phyloP scores from a whole-genome alignment of 2,113 vertebrate species.

The Cynocephalus volans region DNA sequence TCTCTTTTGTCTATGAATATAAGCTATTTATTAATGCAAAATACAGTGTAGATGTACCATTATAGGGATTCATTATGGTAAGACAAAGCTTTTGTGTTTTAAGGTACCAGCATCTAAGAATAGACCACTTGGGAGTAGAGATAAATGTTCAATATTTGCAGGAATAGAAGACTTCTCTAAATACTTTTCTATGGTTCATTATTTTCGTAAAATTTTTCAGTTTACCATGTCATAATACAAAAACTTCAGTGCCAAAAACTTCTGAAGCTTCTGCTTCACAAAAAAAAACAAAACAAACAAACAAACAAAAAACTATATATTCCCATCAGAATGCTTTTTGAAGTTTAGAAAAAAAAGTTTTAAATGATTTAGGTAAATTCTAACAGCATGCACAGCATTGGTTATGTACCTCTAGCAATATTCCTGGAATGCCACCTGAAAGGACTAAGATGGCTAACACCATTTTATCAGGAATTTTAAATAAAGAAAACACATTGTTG shows the following conservation, averaged over 20 bases:
- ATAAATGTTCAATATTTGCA: neutral
- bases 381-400: neutral
- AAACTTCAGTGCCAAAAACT: neutral
- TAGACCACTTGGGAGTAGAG: neutral
- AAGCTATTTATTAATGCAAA: neutral
- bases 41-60: neutral
- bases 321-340: neutral
- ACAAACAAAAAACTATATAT: too few relatives aligned
- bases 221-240: neutral
- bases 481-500: slow-evolving; percentile 56
- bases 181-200: neutral
- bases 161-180: neutral
- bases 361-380: slow-evolving; percentile 4
- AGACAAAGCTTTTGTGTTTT: neutral
- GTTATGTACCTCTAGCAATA: neutral
- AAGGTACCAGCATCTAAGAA: neutral
- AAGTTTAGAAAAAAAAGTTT: neutral
- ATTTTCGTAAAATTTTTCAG: neutral
- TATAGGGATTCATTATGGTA: neutral
- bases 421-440: slow-evolving; percentile 28
- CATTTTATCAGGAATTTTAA: slow-evolving; percentile 68
- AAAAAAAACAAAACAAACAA: too few relatives aligned
- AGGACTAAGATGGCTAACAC: slow-evolving; percentile 52
- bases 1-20: neutral
- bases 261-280: neutral